Evolutionary conservation across 2,797 vertebrate species (phyloP).

Genomic region (Echiichthys vipera): DNA sequence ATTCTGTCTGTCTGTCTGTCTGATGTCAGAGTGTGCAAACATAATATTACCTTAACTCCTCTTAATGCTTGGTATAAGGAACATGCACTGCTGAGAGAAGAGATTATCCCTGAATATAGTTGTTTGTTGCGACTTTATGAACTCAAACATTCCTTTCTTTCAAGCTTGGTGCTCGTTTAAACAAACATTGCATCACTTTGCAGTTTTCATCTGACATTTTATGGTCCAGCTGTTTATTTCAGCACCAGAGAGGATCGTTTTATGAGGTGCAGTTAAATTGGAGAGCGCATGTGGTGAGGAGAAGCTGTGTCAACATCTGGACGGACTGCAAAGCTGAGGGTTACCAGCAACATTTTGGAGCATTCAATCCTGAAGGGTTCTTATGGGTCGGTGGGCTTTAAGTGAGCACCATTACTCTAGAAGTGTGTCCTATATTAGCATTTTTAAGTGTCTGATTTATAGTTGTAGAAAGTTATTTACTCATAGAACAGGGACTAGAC

Average conservation of each 20-base stretch:
- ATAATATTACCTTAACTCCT: background rate
- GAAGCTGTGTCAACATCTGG: conserved; percentile 44
- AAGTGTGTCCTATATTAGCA: too few species aligned
- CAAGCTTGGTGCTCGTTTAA: background rate
- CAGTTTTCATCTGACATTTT: conserved; percentile 1
- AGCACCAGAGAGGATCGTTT: background rate
- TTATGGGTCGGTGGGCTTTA: background rate
- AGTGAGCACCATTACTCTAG: too few species aligned
- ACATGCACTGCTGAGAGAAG: background rate
- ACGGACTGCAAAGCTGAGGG: background rate
- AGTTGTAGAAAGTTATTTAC: too few species aligned
- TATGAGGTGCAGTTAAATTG: background rate
- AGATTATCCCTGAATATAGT: background rate
- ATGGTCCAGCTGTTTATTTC: background rate
- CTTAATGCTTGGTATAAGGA: background rate
- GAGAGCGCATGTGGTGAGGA: conserved; percentile 1
- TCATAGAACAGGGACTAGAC: too few species aligned
- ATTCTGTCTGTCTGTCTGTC: background rate
- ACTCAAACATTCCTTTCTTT: background rate
- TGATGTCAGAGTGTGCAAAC: background rate
- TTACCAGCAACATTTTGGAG: background rate
- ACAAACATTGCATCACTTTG: background rate
- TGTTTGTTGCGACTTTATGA: background rate
- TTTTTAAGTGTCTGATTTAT: too few species aligned
- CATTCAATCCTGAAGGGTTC: background rate